Percentiles rank a stretch among this genome's conserved stretches.
These are phyloP conservation scores for Burhinus oedicnemus DNA, from an alignment of 2,113 vertebrate species.

Conservation along the genomic window DNA sequence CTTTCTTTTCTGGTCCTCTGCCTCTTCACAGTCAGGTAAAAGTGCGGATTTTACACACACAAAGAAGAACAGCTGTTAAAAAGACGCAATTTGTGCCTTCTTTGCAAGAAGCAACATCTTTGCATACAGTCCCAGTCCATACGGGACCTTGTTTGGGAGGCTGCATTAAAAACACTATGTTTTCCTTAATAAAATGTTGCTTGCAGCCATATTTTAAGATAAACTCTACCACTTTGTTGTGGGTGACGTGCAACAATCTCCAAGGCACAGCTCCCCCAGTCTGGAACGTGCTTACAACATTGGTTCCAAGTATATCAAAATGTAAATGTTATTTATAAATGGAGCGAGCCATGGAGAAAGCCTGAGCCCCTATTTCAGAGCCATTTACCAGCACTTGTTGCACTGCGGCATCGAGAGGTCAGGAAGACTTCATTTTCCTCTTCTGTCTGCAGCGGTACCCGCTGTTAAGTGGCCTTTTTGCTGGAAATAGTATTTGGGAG, in stretches of 20 bases:
- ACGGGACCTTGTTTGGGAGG: rapidly evolving
- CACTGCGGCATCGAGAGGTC: background rate
- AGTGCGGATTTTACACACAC: background rate
- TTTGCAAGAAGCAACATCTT: background rate
- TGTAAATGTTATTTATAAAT: background rate
- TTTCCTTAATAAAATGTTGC: background rate
- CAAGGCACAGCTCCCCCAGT: background rate
- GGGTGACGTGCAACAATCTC: background rate
- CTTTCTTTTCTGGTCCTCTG: background rate
- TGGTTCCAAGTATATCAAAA: background rate
- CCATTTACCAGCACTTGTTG: conserved; percentile 3
- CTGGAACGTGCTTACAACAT: background rate
- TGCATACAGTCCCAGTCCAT: background rate
- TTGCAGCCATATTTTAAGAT: background rate
- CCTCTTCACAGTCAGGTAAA: background rate
- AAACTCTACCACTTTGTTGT: background rate
- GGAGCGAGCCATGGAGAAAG: background rate
- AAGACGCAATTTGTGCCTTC: background rate
- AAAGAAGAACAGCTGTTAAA: background rate
- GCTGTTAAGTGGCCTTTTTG: background rate
- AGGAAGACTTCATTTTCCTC: background rate
- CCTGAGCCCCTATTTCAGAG: background rate
- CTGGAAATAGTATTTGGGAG: conserved; percentile 11
- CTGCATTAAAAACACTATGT: background rate
- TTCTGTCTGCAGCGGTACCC: background rate